phyloP scores from a whole-genome alignment of 2,113 vertebrate species.

The human region GRCh38 chr12:1048001-1048500 shows the following conservation, averaged over 20 bases:
- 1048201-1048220: background rate
- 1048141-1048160: background rate
- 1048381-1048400: constrained; percentile 74
- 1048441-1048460: constrained; percentile 68
- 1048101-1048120: background rate
- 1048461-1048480: constrained; percentile 70
- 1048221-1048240: background rate
- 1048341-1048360: background rate
- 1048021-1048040: background rate
- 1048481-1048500: constrained; percentile 64
- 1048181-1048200: background rate
- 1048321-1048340: background rate
- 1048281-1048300: constrained; percentile 23
- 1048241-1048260: background rate
- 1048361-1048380: constrained; percentile 33
- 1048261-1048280: constrained; percentile 19
- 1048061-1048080: background rate
- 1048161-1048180: background rate
- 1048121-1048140: background rate
- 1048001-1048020: background rate
- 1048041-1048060: background rate
- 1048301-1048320: constrained; percentile 34
- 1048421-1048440: constrained; percentile 62
- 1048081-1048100: background rate
- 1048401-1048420: constrained; percentile 53